Percentiles rank a stretch among this genome's conserved stretches.
These are phyloP conservation scores for Tetragnatha montana DNA, from an alignment of 2,888 invertebrate genomes.

Conservation along the genomic window DNA sequence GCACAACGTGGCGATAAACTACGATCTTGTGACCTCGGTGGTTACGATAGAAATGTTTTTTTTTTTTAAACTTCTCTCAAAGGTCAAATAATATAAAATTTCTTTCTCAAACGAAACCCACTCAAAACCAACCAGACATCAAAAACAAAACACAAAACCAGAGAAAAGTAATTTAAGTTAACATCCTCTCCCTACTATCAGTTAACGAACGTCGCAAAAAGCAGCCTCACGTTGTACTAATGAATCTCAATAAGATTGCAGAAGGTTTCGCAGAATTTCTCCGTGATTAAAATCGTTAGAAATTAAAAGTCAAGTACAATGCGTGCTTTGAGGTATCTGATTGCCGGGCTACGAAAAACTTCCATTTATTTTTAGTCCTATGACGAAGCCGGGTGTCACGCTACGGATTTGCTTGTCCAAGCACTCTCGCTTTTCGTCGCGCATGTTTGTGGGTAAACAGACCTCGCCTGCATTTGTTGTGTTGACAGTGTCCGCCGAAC, in stretches of 20 bases:
- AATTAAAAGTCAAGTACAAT: not conserved
- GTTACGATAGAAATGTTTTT: too few species aligned
- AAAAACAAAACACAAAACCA: not conserved
- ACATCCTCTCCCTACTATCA: not conserved
- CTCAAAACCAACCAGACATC: not conserved
- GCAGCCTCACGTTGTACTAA: not conserved
- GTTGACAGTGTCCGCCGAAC: not conserved
- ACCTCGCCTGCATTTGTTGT: not conserved
- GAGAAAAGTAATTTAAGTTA: not conserved
- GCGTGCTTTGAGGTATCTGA: slow-evolving; percentile 31
- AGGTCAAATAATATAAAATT: too few species aligned
- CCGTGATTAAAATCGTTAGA: slow-evolving; percentile 42
- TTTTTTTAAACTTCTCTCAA: too few species aligned
- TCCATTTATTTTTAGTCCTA: slow-evolving; percentile 21
- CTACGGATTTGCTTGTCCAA: not conserved
- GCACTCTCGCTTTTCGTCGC: not conserved
- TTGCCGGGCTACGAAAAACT: slow-evolving; percentile 16
- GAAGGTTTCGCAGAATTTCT: slow-evolving; percentile 4
- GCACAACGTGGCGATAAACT: too few species aligned
- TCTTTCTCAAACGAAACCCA: too few species aligned
- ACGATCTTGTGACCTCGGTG: too few species aligned
- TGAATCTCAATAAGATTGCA: slow-evolving; percentile 18
- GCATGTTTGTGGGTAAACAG: not conserved
- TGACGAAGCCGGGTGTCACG: slow-evolving; percentile 22
- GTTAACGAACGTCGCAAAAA: not conserved